Evolutionary conservation across 2,113 vertebrate genomes (phyloP).

Genomic region (Lepisosteus oculatus): DNA sequence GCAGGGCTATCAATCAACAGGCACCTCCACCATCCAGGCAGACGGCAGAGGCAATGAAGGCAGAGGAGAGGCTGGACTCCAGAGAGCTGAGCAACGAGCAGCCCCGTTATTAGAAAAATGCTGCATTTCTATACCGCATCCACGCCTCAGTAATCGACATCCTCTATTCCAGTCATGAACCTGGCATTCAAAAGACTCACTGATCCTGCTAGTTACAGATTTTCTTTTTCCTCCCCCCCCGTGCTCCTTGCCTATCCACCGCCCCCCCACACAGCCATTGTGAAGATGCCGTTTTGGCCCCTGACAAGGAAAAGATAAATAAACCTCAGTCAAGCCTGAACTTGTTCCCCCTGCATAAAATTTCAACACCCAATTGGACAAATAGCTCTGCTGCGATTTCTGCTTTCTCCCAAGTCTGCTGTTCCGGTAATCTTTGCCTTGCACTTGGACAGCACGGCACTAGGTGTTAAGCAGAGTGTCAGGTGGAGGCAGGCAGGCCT

Average conservation of each 20-base stretch:
- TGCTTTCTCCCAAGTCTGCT: constrained; percentile 6
- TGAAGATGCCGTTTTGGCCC: constrained; percentile 22
- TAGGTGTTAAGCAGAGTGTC: constrained; percentile 19
- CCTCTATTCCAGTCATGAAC: background rate
- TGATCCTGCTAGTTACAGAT: background rate
- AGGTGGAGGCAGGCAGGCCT: constrained; percentile 17
- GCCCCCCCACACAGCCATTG: background rate
- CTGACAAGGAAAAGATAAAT: constrained; percentile 22
- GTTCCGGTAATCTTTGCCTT: constrained; percentile 11
- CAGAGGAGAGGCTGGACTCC: too few relatives aligned
- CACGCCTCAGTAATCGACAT: constrained; percentile 1
- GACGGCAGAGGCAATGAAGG: too few relatives aligned
- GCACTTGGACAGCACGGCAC: constrained; percentile 6
- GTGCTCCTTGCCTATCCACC: constrained; percentile 2
- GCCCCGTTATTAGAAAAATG: too few relatives aligned
- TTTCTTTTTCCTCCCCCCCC: background rate
- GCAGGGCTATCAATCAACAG: too few relatives aligned
- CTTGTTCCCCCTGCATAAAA: constrained; percentile 29
- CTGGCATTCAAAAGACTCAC: too few relatives aligned
- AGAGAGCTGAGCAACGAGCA: too few relatives aligned
- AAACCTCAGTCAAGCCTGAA: constrained; percentile 42
- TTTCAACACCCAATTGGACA: constrained; percentile 18
- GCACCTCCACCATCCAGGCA: too few relatives aligned
- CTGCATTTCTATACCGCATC: too few relatives aligned
- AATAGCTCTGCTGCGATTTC: constrained; percentile 19